Evolutionary conservation across 2,888 invertebrate species (phyloP).

Genomic region (Melinaea menophilus): DNA sequence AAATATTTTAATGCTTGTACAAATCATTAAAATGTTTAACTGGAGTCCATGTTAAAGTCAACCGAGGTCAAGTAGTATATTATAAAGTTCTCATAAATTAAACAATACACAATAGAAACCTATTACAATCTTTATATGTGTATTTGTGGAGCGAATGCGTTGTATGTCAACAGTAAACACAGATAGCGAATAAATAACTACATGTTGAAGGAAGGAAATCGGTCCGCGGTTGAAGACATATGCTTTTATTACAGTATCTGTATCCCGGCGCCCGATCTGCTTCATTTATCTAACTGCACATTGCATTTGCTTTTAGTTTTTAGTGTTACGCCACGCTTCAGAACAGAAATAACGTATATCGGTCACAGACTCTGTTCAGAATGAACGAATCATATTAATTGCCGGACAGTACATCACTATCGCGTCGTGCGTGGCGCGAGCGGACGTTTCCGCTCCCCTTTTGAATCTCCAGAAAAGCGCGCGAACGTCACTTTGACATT

Average conservation of each 20-base stretch:
- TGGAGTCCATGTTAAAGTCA: constrained; percentile 5
- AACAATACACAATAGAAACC: background rate
- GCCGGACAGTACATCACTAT: constrained; percentile 53
- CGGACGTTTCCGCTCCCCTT: constrained; percentile 61
- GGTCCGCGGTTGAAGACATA: constrained; percentile 23
- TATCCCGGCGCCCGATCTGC: constrained; percentile 45
- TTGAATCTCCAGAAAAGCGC: constrained; percentile 52
- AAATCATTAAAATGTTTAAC: no score
- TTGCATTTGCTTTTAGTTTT: constrained; percentile 71
- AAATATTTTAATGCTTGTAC: background rate
- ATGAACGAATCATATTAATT: constrained; percentile 71
- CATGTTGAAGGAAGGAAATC: constrained; percentile 13
- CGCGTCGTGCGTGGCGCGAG: constrained; percentile 63
- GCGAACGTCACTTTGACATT: constrained; percentile 44
- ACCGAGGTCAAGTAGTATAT: no score
- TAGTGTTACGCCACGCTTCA: constrained; percentile 69
- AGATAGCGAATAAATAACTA: constrained; percentile 14
- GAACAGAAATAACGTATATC: constrained; percentile 76
- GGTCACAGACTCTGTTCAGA: constrained; percentile 68
- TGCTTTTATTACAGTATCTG: constrained; percentile 17
- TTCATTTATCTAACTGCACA: constrained; percentile 70
- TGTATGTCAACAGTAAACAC: constrained; percentile 15
- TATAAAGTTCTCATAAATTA: no score
- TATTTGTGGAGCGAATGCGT: background rate
- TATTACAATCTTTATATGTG: background rate